Evolutionary conservation across 2,888 invertebrate species (phyloP).

Genomic region (Lasioglossum lativentre): DNA sequence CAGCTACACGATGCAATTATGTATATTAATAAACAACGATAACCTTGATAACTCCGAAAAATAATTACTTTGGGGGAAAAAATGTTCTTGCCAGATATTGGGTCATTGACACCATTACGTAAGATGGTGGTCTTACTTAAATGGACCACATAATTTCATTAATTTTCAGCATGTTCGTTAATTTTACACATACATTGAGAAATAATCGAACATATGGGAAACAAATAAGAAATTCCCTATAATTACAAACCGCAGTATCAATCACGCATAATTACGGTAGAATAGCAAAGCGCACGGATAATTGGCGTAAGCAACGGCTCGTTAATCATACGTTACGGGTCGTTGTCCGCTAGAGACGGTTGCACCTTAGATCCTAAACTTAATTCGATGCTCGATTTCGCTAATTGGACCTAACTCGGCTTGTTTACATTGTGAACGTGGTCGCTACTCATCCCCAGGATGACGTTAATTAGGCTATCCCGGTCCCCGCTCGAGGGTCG

Average conservation of each 20-base stretch:
- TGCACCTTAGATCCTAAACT: constrained; percentile 30
- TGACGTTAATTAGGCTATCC: constrained; percentile 68
- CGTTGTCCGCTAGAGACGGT: constrained; percentile 27
- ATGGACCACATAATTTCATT: neutral
- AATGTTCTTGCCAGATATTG: too few relatives aligned
- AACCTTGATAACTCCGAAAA: too few relatives aligned
- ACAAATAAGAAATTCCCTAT: neutral
- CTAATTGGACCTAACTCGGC: constrained; percentile 58
- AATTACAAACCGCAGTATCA: neutral
- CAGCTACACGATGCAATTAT: too few relatives aligned
- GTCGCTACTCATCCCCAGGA: constrained; percentile 49
- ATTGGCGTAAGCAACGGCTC: neutral
- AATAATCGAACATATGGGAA: neutral
- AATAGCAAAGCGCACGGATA: neutral
- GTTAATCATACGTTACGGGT: constrained; percentile 31
- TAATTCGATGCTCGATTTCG: constrained; percentile 65
- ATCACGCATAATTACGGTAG: constrained; percentile 16
- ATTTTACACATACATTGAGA: neutral
- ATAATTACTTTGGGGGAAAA: too few relatives aligned
- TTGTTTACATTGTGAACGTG: constrained; percentile 58
- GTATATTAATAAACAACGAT: too few relatives aligned
- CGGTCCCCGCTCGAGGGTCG: constrained; percentile 51
- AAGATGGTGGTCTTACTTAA: too few relatives aligned
- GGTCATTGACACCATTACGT: too few relatives aligned
- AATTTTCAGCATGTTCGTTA: neutral